Conservation (phyloP, 2,113 vertebrate genomes). For the Pluvianellus socialis region DNA sequence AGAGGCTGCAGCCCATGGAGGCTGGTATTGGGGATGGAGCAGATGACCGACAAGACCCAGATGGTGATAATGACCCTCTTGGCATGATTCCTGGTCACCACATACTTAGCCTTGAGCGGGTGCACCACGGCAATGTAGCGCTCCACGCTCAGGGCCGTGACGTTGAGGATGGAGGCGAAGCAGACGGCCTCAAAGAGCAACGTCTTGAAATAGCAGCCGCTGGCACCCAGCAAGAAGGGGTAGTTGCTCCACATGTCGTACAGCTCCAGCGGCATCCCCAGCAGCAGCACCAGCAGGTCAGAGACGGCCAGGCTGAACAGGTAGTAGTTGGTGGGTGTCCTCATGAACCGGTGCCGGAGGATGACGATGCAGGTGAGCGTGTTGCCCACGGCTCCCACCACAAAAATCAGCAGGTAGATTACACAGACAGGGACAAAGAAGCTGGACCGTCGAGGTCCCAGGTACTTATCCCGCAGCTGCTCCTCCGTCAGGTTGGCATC, state of each 20-base stretch:
- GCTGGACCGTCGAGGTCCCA: slow-evolving; percentile 82
- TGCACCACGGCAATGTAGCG: slow-evolving; percentile 93
- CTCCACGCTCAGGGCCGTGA: slow-evolving; percentile 90
- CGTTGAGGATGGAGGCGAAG: slow-evolving; percentile 92
- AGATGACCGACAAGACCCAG: slow-evolving; percentile 85
- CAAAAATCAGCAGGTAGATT: slow-evolving; percentile 88
- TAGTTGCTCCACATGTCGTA: slow-evolving; percentile 94
- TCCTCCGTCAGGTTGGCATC: slow-evolving; percentile 81
- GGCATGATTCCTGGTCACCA: slow-evolving; percentile 85
- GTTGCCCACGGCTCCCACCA: slow-evolving; percentile 86
- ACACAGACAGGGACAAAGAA: slow-evolving; percentile 85
- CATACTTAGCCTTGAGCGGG: slow-evolving; percentile 87
- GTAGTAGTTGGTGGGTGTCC: slow-evolving; percentile 93
- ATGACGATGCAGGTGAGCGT: slow-evolving; percentile 88
- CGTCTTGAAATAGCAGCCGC: slow-evolving; percentile 89
- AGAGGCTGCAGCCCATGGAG: slow-evolving; percentile 84
- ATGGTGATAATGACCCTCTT: slow-evolving; percentile 83
- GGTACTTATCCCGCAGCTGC: slow-evolving; percentile 78
- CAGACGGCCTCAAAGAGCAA: slow-evolving; percentile 92
- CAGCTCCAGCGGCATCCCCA: slow-evolving; percentile 93
- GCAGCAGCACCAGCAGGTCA: slow-evolving; percentile 89
- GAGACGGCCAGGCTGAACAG: slow-evolving; percentile 92
- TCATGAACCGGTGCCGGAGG: slow-evolving; percentile 86
- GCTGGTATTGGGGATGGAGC: slow-evolving; percentile 91
- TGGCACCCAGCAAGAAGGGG: slow-evolving; percentile 86